Base-by-base conservation (phyloP, 2,888 invertebrate species). In the Subacronicta megacephala region DNA sequence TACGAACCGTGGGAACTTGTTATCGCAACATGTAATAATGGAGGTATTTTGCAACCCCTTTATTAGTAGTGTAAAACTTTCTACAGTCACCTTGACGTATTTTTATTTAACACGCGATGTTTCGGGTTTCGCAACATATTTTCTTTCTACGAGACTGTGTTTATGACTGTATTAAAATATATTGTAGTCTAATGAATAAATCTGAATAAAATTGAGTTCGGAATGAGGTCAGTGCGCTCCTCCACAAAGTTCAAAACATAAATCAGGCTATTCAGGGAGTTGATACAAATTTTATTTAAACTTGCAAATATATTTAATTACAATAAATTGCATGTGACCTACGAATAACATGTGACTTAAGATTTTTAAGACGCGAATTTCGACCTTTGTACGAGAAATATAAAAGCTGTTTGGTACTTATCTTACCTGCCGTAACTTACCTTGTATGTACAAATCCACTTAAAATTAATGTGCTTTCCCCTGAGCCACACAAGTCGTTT, bases 101-200 rank as follows among this genome's bases (percentile, higher is more conserved):
- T 54, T 72, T 69, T 58, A 57, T 66, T 54, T 54, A 51, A 54
- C 69, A 69, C 69, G 69, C 69, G 51, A 69, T 52, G 42, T 37
- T 46, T 26, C 31, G 29, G 16, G 13, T 54, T 49, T 53, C 17
- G 60, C 49, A 16, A 51, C 44, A 49, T 62, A 42, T 56, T 51
- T 55, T 65, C 62, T 70, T 37, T 49, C 35, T 52, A 52, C 7
- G 33, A 33, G 15, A 42, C 62, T 40, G 38, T 63, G 23, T 56
- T 56, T 63, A 52, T 55, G 40, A 41, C 15, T 38, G 35, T 36
- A 41, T 42, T 45, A 31, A 63, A 63, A 52, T 50, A 40, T 23
- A 12, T 38, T 42, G 37, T 10, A 50, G 16, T 3, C 20, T 17
- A 36, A 10, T 31, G 17, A 40, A 62, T 46, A 18, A 60, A 18